Evolutionary conservation across 2,888 invertebrate species (phyloP), one percentile per base, ranked within the genome.

Genomic region (Agrotis ipsilon): DNA sequence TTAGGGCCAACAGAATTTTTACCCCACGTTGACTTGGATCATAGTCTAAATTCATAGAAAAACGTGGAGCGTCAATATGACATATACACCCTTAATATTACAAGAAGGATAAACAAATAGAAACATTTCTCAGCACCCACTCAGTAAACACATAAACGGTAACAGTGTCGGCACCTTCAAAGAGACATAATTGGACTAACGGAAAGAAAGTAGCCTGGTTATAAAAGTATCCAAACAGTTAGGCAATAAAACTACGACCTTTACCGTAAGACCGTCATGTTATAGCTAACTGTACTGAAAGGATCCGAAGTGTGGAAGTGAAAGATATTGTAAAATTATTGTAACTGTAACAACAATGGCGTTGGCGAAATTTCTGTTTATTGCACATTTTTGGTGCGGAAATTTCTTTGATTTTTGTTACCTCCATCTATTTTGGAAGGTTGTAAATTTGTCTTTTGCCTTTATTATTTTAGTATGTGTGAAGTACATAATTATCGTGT

Each of bases 161-260:
- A 90, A 87, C 85, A 87, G 81, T 82, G 82, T 6, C 94, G 95
- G 93, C 85, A 65, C 69, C 81, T 88, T 90, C 92, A 94, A 94
- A 94, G 90, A 68, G 83, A 81, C 84, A 82, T 89, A 94, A 93
- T 90, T 93, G 86, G 92, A 75, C 88, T 95, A 93, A 93, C 93
- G 92, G 93, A 90, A 92, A 92, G 93, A 93, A 93, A 93, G 93
- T 93, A 93, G 92, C 92, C 71, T 61, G 81, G 93, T 93, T 92
- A 92, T 90, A 92, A 92, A 92, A 86, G 83, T 87, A 78, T 90
- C 87, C 81, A 84, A 87, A 88, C 85, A 75, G 86, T 86, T 84
- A 80, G 55, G 84, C 82, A 87, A 88, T 92, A 92, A 92, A 92
- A 81, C 80, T 86, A 81, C 80, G 81, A 74, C 80, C 75, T 78